Evolutionary conservation across 2,797 vertebrate species (phyloP).

Genomic region (Pseudochaenichthys georgianus): DNA sequence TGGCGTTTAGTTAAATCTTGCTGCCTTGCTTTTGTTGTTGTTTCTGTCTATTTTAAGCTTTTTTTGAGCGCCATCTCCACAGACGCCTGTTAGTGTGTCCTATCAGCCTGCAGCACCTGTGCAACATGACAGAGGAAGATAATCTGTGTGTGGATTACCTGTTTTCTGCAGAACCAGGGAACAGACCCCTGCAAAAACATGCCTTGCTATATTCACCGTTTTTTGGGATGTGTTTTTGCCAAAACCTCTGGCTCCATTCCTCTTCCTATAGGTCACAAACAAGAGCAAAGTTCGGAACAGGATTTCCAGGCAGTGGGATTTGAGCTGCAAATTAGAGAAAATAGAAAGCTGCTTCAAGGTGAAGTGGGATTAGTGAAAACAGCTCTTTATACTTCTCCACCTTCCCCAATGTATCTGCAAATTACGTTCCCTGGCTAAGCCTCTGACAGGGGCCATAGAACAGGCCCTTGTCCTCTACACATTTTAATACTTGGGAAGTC

Average conservation of each 20-base stretch:
- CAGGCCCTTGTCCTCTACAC: background rate
- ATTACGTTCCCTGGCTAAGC: slow-evolving; percentile 62
- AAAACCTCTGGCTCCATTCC: background rate
- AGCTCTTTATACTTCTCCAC: slow-evolving; percentile 50
- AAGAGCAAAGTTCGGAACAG: slow-evolving; percentile 1
- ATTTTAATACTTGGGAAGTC: background rate
- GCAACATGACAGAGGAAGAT: slow-evolving; percentile 69
- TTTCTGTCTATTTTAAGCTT: slow-evolving; percentile 48
- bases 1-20: background rate
- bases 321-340: slow-evolving; percentile 15
- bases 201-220: background rate
- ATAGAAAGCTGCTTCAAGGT: slow-evolving; percentile 63
- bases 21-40: slow-evolving; percentile 18
- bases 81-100: slow-evolving; percentile 52
- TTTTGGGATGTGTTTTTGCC: too few species aligned
- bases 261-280: background rate
- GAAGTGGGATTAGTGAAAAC: slow-evolving; percentile 71
- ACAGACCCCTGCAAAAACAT: slow-evolving; percentile 17
- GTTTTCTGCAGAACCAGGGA: slow-evolving; percentile 49
- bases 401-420: slow-evolving; percentile 71
- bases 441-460: slow-evolving; percentile 31
- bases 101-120: slow-evolving; percentile 77
- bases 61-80: slow-evolving; percentile 38
- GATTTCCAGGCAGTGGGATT: background rate
- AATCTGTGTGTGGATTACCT: slow-evolving; percentile 73